phyloP scores from a whole-genome alignment of 1,140 invertebrate genomes.

The Cherax destructor region DNA sequence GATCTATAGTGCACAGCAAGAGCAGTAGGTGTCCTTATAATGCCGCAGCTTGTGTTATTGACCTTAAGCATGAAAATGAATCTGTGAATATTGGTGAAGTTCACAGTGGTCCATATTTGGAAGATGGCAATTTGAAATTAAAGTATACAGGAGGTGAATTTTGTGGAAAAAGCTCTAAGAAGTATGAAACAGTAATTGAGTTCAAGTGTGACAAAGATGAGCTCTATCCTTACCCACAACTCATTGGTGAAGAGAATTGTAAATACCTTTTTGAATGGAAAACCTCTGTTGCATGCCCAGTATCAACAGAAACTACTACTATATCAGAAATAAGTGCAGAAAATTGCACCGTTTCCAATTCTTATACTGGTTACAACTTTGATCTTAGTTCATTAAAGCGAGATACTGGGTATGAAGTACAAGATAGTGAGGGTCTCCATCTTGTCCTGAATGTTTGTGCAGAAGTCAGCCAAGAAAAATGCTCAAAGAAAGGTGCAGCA shows the following conservation, averaged over 20 bases:
- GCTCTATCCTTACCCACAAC: constrained; percentile 48
- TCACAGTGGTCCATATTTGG: constrained; percentile 61
- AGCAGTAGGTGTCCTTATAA: constrained; percentile 65
- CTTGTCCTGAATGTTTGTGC: constrained; percentile 64
- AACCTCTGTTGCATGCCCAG: constrained; percentile 62
- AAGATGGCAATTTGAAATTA: constrained; percentile 56
- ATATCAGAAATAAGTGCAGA: constrained; percentile 1
- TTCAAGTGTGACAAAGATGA: constrained; percentile 67
- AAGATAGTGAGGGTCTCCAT: constrained; percentile 4
- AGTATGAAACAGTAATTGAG: constrained; percentile 58
- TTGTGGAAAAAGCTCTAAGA: constrained; percentile 33
- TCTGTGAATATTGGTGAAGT: constrained; percentile 66
- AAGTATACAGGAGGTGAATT: constrained; percentile 63
- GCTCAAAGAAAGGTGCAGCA: constrained; percentile 29
- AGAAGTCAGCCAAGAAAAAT: constrained; percentile 43
- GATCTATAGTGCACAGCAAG: constrained; percentile 69
- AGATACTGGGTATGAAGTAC: constrained; percentile 38
- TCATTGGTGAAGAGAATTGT: constrained; percentile 60
- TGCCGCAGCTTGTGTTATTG: constrained; percentile 67
- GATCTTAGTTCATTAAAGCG: constrained; percentile 61
- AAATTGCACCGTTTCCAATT: constrained; percentile 54
- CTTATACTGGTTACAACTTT: constrained; percentile 56
- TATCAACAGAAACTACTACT: not conserved
- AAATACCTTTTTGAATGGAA: constrained; percentile 66
- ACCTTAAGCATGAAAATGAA: constrained; percentile 54